These are phyloP conservation scores for Acanthosepion lycidas DNA, from an alignment of 2,888 invertebrate species.

Conservation along the genomic window DNA sequence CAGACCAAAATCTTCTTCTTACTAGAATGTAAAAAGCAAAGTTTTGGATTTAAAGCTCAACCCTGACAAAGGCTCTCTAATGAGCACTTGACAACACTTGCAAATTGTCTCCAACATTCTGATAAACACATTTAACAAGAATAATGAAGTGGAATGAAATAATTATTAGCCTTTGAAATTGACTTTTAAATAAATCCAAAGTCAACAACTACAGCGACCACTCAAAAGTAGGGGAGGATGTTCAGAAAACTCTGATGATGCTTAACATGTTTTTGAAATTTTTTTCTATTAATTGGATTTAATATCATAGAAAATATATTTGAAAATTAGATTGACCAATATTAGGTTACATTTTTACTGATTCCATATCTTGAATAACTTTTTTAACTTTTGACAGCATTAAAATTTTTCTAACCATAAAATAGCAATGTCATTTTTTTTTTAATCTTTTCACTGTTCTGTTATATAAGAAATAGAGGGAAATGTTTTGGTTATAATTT, in stretches of 20 bases:
- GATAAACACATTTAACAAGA: conserved; percentile 21
- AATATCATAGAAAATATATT: background rate
- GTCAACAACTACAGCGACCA: background rate
- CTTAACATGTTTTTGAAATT: background rate
- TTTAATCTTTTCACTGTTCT: no score
- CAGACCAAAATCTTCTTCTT: conserved; percentile 33
- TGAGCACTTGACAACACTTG: conserved; percentile 33
- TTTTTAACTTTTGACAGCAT: no score
- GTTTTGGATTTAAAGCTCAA: conserved; percentile 2
- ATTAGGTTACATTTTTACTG: no score
- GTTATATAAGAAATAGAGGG: no score
- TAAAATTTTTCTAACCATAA: no score
- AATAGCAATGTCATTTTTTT: no score
- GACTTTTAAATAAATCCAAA: background rate
- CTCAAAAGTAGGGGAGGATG: background rate
- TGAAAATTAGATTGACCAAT: no score
- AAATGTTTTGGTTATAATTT: no score
- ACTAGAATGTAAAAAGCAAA: background rate
- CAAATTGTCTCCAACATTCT: conserved; percentile 33
- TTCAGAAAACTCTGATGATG: background rate
- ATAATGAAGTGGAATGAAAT: conserved; percentile 12
- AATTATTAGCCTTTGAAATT: conserved; percentile 33
- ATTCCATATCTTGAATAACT: no score
- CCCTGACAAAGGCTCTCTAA: conserved; percentile 33
- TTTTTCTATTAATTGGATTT: background rate